Base-by-base conservation (phyloP, 35 echinoderm and acorn worm species). In the Lytechinus pictus region DNA sequence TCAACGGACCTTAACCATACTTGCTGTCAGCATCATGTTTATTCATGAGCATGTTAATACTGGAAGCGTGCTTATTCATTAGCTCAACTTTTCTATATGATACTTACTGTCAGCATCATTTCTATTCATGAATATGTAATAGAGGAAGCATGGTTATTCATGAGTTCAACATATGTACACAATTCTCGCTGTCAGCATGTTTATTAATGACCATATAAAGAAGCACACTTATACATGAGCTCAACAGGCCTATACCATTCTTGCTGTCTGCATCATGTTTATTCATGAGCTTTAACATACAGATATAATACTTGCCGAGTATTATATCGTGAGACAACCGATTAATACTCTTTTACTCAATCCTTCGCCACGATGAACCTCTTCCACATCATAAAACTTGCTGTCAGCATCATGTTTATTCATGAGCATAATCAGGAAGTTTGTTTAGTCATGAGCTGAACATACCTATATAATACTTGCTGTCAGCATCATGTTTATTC, bases 21-120 rank as follows among this genome's bases (percentile, higher is more conserved):
- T 99, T 99, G 95, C 97, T 98, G 94, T 99, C 98, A 13, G 95
- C 91, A 92, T 99, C 98, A 98, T 99, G 97, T 98, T 98, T 99
- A 96, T 99, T 98, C 98, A 99, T 99, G 86, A 99, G 97, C 54
- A 44, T 99, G 97, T 51, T 98, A 9, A 57, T 0, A 8, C 11
- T 9, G 33, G 33, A 44, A 44, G 33, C 33, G 2, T 44, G 33
- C 33, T 44, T 44, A 44, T 44, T 44, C 0, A 44, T 44, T 2
- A 44, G 33, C 33, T 44, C 33, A 44, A 96, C 98, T 95, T 91
- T 98, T 97, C 98, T 95, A 99, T 99, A 96, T 98, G 98, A 95
- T 99, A 99, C 95, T 99, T 99, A 94, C 97, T 98, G 92, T 99
- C 98, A 12, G 95, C 91, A 92, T 99, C 98, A 44, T 1, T 44